These are phyloP conservation scores for Erithacus rubecula DNA, from an alignment of 2,797 vertebrate species.

Conservation along the genomic window DNA sequence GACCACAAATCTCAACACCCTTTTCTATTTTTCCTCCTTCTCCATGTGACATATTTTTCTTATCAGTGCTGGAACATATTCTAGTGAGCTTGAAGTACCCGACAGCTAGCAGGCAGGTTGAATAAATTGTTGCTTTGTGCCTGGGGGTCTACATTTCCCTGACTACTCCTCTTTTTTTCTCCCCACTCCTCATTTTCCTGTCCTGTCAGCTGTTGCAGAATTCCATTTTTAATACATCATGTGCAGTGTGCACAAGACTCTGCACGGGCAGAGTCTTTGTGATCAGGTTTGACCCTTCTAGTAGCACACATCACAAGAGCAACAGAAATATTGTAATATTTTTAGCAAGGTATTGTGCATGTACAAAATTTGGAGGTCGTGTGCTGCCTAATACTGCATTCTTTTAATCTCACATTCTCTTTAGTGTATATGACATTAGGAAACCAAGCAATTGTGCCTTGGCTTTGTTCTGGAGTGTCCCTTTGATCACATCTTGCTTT, in stretches of 20 bases:
- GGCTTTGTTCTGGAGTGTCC: neutral
- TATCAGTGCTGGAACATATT: slow-evolving; percentile 15
- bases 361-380: neutral
- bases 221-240: neutral
- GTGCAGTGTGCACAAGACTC: neutral
- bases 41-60: neutral
- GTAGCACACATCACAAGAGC: neutral
- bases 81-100: slow-evolving; percentile 11
- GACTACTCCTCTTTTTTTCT: neutral
- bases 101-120: slow-evolving; percentile 23
- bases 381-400: neutral
- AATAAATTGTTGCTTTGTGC: slow-evolving; percentile 47
- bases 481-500: slow-evolving; percentile 17
- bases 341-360: neutral
- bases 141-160: slow-evolving; percentile 24
- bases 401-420: neutral
- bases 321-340: neutral
- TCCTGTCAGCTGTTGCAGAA: neutral
- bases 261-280: neutral
- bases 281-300: neutral
- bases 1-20: neutral
- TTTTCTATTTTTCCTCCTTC: slow-evolving; percentile 2
- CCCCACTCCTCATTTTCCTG: neutral
- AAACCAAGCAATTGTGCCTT: neutral
- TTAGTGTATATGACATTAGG: neutral